Evolutionary conservation across 2,888 invertebrate genomes (phyloP).

Genomic region (Yponomeuta cagnagella): DNA sequence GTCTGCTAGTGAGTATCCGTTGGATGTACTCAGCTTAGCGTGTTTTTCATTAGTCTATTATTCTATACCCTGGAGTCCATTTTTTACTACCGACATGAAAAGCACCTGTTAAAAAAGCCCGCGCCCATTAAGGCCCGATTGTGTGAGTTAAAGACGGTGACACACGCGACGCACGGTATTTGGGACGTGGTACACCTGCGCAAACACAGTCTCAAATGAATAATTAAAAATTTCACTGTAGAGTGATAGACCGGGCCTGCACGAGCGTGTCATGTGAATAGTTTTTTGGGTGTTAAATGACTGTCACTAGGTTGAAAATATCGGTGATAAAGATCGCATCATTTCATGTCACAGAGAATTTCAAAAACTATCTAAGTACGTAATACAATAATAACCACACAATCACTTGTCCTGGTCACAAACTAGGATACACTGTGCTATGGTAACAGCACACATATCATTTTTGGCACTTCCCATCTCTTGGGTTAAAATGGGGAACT

Average conservation of each 20-base stretch:
- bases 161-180: conserved; percentile 35
- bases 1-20: no score
- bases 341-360: no score
- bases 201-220: conserved; percentile 47
- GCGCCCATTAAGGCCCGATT: conserved; percentile 9
- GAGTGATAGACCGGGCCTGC: conserved; percentile 9
- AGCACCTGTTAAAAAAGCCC: neutral
- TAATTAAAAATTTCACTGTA: conserved; percentile 33
- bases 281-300: neutral
- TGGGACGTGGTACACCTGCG: conserved; percentile 51
- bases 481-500: no score
- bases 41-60: neutral
- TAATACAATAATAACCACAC: no score
- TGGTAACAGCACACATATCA: no score
- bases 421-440: no score
- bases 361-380: no score
- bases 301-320: conserved; percentile 17
- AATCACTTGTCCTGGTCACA: no score
- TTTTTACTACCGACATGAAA: neutral
- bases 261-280: conserved; percentile 9
- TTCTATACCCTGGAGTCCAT: neutral
- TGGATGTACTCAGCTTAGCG: neutral
- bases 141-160: conserved; percentile 7
- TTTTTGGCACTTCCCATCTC: no score
- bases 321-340: no score